Evolutionary conservation across 2,888 invertebrate genomes (phyloP).

Genomic region (Tiliacea citrago): DNA sequence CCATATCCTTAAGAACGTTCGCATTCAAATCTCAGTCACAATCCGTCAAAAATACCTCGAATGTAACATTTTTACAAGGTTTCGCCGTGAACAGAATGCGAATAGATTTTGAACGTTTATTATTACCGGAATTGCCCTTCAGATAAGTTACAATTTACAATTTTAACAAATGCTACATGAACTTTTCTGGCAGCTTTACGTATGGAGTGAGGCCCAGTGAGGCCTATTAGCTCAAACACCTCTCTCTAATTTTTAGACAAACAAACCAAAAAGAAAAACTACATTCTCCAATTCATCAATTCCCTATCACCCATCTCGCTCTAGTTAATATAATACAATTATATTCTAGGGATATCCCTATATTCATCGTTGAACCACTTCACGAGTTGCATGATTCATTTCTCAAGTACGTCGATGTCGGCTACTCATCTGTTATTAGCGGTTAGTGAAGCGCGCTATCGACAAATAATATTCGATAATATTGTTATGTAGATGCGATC

Average conservation of each 20-base stretch:
- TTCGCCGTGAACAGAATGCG: not conserved
- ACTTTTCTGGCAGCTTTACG: not conserved
- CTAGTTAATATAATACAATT: not conserved
- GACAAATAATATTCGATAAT: slow-evolving; percentile 55
- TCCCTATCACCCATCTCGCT: not conserved
- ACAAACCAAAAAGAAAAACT: not conserved
- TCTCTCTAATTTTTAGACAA: too few relatives aligned
- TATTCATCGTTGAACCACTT: slow-evolving; percentile 47
- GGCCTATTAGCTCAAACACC: too few relatives aligned
- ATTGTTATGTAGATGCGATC: slow-evolving; percentile 32
- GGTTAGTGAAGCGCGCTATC: slow-evolving; percentile 52
- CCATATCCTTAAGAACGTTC: not conserved
- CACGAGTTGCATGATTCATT: slow-evolving; percentile 49
- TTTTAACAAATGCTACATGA: not conserved
- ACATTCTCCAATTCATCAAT: not conserved
- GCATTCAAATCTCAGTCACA: not conserved
- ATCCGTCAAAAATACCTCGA: not conserved
- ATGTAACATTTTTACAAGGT: not conserved
- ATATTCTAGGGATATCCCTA: slow-evolving; percentile 59
- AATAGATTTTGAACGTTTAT: not conserved
- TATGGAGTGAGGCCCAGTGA: not conserved
- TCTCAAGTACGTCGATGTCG: slow-evolving; percentile 55
- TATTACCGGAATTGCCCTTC: not conserved
- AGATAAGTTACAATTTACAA: not conserved
- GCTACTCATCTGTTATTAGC: slow-evolving; percentile 60